Base-by-base conservation (phyloP, 2,888 invertebrate species). In the Auanema freiburgensis region DNA sequence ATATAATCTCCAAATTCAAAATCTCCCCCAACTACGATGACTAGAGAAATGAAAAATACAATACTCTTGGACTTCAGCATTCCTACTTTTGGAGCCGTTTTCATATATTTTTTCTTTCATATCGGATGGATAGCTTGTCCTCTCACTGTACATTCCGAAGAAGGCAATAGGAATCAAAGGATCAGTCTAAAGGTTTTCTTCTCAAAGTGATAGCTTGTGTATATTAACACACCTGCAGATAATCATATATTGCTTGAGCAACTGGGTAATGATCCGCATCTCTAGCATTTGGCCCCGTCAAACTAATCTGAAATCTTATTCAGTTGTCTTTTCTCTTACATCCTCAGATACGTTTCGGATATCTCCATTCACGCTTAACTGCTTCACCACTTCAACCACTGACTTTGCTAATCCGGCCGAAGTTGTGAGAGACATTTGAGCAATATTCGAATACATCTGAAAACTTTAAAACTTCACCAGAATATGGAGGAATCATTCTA, bases 371-470 rank as follows among this genome's bases (percentile, higher is more conserved):
- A 44, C 57, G n/a, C 21, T 12, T 23, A 63, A 41, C 12, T 51
- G 40, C 33, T 43, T 51, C 40, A 21, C 40, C 1, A 63, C 8
- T 18, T 57, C 53, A 18, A 44, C 44, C 33, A 63, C 46, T 25
- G 63, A 21, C 16, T 46, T 51, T 24, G 49, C 44, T 51, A 63
- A 49, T 12, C 63, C 63, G 1, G 57, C 63, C n/a, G 50, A 44
- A 12, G 63, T 50, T 4, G 63, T 52, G 33, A 52, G 23, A 4
- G 57, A 49, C 24, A 55, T 41, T 12, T 33, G 41, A 21, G 58
- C 58, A 21, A 50, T 52, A 25, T 57, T 63, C 25, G 63, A 58
- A 33, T 40, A 63, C 14, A 41, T 25, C 63, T 63, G 53, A 52
- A 58, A 40, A 40, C 14, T 33, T n/a, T n/a, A n/a, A n/a, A n/a